Conservation (phyloP, 2,797 vertebrate genomes). For the Lepus townsendii region DNA sequence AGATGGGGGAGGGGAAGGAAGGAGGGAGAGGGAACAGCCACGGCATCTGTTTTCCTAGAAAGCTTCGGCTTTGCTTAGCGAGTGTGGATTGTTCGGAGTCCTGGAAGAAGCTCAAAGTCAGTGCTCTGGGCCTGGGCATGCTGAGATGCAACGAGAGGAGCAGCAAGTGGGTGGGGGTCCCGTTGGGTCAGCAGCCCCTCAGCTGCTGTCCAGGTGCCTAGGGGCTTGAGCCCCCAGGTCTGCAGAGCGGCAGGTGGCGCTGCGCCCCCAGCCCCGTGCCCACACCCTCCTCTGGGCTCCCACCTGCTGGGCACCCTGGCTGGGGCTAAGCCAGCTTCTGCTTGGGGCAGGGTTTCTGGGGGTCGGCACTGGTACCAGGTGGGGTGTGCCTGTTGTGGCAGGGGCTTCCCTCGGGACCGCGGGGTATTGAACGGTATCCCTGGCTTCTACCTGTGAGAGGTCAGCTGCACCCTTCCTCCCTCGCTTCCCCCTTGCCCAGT, state of each 20-base stretch:
- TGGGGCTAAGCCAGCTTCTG: neutral
- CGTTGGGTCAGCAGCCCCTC: no score
- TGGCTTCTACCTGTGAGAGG: neutral
- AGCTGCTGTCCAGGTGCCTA: neutral
- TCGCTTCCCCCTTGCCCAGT: neutral
- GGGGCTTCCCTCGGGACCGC: neutral
- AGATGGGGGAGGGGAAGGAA: neutral
- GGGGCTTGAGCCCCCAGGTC: neutral
- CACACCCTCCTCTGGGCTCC: neutral
- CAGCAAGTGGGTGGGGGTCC: neutral
- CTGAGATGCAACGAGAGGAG: neutral
- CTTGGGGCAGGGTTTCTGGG: neutral
- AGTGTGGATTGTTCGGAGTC: neutral
- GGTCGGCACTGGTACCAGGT: neutral
- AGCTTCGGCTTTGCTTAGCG: conserved; percentile 42
- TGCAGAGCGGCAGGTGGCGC: neutral
- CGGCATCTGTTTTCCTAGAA: conserved; percentile 40
- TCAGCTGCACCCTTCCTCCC: neutral
- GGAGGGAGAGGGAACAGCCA: neutral
- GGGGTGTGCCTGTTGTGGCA: accelerated
- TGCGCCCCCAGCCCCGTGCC: no score
- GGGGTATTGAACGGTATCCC: neutral
- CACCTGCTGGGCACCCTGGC: no score
- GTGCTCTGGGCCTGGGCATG: neutral
- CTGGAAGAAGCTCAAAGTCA: neutral